These are phyloP conservation scores for Aptenodytes forsteri DNA, from an alignment of 2,113 vertebrate species.

Conservation along the genomic window DNA sequence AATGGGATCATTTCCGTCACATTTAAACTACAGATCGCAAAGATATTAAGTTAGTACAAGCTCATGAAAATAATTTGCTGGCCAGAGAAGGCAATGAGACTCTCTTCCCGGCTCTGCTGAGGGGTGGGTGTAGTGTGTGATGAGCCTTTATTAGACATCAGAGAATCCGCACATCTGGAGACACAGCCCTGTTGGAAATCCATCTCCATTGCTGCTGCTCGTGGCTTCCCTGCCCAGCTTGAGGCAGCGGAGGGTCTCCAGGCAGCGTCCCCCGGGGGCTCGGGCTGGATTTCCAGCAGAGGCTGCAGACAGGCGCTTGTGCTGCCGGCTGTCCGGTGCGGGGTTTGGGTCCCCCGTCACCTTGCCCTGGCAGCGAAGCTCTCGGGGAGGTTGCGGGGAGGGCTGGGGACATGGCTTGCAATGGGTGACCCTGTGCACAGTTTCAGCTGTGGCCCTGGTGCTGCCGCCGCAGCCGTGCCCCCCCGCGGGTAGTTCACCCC, in stretches of 20 bases:
- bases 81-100: not conserved
- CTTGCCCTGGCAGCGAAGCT: not conserved
- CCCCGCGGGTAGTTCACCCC: not conserved
- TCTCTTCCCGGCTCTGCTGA: not conserved
- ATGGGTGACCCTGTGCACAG: not conserved
- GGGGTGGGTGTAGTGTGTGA: not conserved
- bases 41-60: not conserved
- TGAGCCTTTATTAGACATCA: not conserved
- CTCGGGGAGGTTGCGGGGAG: not conserved
- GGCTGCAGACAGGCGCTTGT: not conserved
- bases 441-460: accelerated
- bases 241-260: not conserved
- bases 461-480: not conserved
- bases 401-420: accelerated
- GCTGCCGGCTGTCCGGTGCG: not conserved
- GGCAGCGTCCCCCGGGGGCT: not conserved
- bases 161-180: not conserved
- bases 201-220: accelerated
- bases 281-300: not conserved
- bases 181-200: accelerated
- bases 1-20: not conserved
- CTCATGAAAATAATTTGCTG: not conserved
- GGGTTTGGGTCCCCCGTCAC: not conserved
- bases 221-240: not conserved
- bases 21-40: not conserved